Percentiles rank a stretch among this genome's conserved stretches.
Evolutionary conservation across 1,140 invertebrate species (phyloP).

Genomic region (Diachasmimorpha longicaudata): DNA sequence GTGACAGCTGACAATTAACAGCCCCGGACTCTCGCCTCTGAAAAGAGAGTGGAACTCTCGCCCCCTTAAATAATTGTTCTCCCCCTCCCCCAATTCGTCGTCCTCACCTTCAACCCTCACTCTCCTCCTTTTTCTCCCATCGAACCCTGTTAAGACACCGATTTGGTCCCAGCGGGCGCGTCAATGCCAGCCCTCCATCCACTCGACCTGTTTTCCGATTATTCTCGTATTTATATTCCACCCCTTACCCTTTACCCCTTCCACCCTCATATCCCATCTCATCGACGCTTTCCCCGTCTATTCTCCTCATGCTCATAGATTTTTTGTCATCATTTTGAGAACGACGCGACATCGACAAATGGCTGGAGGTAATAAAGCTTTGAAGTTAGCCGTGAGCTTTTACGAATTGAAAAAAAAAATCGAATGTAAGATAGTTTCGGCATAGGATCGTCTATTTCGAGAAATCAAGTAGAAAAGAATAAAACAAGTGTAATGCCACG

Average conservation of each 20-base stretch:
- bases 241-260: not conserved
- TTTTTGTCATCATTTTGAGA: not conserved
- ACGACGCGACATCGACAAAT: not conserved
- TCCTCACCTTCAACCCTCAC: too few relatives aligned
- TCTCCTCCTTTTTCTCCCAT: constrained; percentile 14
- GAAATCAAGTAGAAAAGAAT: not conserved
- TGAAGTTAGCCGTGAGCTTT: not conserved
- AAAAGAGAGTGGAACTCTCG: constrained; percentile 31
- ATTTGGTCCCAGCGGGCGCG: constrained; percentile 26
- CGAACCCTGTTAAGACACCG: constrained; percentile 54
- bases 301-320: not conserved
- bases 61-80: constrained; percentile 59
- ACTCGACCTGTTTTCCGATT: constrained; percentile 23
- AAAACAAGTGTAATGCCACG: not conserved
- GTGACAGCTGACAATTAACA: constrained; percentile 63
- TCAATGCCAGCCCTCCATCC: constrained; percentile 32
- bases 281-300: not conserved
- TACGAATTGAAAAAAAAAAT: not conserved
- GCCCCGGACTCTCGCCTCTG: constrained; percentile 53
- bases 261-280: too few relatives aligned
- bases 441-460: not conserved
- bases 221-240: constrained; percentile 29
- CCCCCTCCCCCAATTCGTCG: too few relatives aligned
- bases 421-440: not conserved
- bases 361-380: not conserved